Conservation (phyloP, 2,797 vertebrate genomes). For the Phoeniculus purpureus region DNA sequence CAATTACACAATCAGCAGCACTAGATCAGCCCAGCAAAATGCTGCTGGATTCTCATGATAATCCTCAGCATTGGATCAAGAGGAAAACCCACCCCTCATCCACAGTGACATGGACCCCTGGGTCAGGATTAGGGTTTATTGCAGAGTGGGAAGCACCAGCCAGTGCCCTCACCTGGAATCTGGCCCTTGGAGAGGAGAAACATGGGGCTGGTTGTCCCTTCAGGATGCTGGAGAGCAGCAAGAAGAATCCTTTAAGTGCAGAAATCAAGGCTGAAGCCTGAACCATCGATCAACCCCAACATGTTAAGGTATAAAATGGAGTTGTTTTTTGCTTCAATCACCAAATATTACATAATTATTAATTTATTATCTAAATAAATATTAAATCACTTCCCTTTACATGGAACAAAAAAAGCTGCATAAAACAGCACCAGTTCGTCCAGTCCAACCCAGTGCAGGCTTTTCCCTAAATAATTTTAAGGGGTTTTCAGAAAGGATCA, state of each 20-base stretch:
- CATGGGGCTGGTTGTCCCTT: not conserved
- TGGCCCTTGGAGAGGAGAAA: not conserved
- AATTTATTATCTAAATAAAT: no score
- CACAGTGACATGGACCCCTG: constrained; percentile 37
- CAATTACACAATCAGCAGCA: constrained; percentile 44
- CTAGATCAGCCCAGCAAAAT: constrained; percentile 62
- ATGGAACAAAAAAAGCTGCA: not conserved
- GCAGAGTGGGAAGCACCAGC: not conserved
- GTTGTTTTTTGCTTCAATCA: not conserved
- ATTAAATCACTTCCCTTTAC: not conserved
- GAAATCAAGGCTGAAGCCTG: not conserved
- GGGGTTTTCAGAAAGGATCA: not conserved
- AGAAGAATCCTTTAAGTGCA: not conserved
- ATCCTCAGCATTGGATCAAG: constrained; percentile 8
- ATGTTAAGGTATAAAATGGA: not conserved
- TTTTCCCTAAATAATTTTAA: not conserved
- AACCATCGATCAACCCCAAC: rapidly evolving
- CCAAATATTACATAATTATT: no score
- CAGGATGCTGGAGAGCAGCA: not conserved
- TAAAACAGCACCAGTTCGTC: not conserved
- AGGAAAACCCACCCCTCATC: constrained; percentile 59
- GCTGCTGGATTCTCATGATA: constrained; percentile 45
- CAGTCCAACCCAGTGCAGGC: not conserved
- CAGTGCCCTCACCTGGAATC: not conserved
- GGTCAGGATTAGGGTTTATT: constrained; percentile 59